A percentile compares a stretch with the other conserved stretches of the same genome.
phyloP scores from a whole-genome alignment of 2,113 vertebrate species.

The Mungos mungo region DNA sequence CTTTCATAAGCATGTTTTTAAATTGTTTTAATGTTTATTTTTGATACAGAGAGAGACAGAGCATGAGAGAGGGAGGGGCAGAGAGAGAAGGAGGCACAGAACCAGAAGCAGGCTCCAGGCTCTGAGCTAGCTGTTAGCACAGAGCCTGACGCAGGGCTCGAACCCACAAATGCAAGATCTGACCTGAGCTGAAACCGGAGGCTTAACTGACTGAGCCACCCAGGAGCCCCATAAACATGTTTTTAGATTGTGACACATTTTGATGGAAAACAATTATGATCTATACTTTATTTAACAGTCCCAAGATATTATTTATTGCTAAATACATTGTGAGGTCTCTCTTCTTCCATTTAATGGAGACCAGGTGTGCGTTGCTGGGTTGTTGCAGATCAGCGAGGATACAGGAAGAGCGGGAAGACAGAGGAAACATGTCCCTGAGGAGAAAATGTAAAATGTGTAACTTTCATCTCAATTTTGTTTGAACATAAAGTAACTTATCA shows the following conservation, averaged over 20 bases:
- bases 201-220: no score
- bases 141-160: no score
- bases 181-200: no score
- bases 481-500: not conserved
- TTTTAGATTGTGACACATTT: not conserved
- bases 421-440: not conserved
- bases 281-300: not conserved
- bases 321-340: not conserved
- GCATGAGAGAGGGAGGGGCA: no score
- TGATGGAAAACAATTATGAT: not conserved
- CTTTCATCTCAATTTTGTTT: not conserved
- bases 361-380: not conserved
- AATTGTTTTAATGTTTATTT: no score
- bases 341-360: not conserved
- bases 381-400: not conserved
- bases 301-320: not conserved
- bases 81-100: no score
- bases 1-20: not conserved
- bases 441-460: not conserved
- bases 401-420: not conserved
- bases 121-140: no score
- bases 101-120: no score
- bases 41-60: no score
- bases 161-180: no score
- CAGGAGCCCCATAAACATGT: no score